Conservation (phyloP, 2,888 invertebrate genomes). For the Eurois occulta region DNA sequence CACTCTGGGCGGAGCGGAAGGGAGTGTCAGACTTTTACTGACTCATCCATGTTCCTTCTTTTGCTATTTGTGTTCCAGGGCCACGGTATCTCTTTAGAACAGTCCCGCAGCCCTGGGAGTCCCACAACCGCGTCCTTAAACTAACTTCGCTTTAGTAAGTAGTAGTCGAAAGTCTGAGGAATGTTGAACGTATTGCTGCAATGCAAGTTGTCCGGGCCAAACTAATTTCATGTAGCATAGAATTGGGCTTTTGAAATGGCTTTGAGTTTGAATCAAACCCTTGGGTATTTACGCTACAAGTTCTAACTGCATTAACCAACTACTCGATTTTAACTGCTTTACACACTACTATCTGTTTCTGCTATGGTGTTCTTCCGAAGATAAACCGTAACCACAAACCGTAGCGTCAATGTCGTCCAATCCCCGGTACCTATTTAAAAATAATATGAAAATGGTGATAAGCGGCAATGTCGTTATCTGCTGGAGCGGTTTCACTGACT, state of each 20-base stretch:
- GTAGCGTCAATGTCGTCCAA: not conserved
- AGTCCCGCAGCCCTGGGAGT: too few species aligned
- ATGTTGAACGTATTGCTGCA: slow-evolving; percentile 16
- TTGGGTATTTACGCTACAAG: not conserved
- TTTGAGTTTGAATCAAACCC: not conserved
- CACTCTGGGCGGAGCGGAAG: too few species aligned
- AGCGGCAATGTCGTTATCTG: too few species aligned
- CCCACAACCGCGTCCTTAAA: slow-evolving; percentile 24
- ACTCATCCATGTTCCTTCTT: too few species aligned
- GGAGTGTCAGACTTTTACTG: too few species aligned
- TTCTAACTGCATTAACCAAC: not conserved
- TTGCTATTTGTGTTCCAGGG: too few species aligned
- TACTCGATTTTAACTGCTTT: not conserved
- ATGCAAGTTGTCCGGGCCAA: not conserved
- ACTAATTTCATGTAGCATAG: slow-evolving; percentile 1
- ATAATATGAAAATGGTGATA: too few species aligned
- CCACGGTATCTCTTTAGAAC: too few species aligned
- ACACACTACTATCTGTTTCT: not conserved
- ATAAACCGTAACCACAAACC: not conserved
- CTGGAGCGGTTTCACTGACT: too few species aligned
- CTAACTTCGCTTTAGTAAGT: slow-evolving; percentile 40
- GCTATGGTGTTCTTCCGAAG: not conserved
- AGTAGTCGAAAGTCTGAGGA: slow-evolving; percentile 22
- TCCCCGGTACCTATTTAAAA: not conserved
- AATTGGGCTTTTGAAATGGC: not conserved